Evolutionary conservation across 2,888 invertebrate species (phyloP).

Genomic region (Torymus tubicola): DNA sequence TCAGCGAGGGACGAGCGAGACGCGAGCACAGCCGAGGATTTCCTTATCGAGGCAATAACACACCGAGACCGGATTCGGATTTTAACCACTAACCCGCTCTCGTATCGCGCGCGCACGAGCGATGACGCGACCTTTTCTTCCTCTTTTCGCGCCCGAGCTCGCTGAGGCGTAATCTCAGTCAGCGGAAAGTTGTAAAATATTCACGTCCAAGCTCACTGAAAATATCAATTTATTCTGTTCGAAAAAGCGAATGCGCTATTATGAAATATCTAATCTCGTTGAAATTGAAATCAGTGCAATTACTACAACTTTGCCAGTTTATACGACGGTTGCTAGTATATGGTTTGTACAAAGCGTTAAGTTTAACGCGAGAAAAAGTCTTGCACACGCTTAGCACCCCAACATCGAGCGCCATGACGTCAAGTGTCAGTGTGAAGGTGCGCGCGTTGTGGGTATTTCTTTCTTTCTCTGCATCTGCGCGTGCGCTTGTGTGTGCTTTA

Average conservation of each 20-base stretch:
- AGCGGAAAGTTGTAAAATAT: too few species aligned
- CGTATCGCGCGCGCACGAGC: slow-evolving; percentile 15
- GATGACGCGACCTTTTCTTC: slow-evolving; percentile 21
- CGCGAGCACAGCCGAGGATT: slow-evolving; percentile 16
- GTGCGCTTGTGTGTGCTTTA: background rate
- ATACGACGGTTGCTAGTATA: too few species aligned
- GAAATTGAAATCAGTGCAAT: too few species aligned
- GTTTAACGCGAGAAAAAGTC: slow-evolving; percentile 35
- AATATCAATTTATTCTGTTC: too few species aligned
- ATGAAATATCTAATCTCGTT: too few species aligned
- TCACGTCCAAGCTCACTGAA: too few species aligned
- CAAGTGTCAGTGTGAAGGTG: slow-evolving; percentile 42
- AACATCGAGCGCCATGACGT: slow-evolving; percentile 39
- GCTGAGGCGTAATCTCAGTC: too few species aligned
- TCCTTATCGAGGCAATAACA: slow-evolving; percentile 52
- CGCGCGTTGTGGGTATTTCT: slow-evolving; percentile 6
- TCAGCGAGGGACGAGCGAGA: slow-evolving; percentile 9
- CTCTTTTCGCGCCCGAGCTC: background rate
- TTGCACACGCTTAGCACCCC: background rate
- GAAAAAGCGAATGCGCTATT: too few species aligned
- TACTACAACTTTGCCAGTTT: too few species aligned
- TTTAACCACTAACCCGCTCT: slow-evolving; percentile 55
- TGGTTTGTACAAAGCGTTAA: slow-evolving; percentile 5
- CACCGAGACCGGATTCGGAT: slow-evolving; percentile 55
- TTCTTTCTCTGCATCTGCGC: slow-evolving; percentile 17